Base-by-base conservation (phyloP, 2,888 invertebrate genomes). In the Trichogramma evanescens region DNA sequence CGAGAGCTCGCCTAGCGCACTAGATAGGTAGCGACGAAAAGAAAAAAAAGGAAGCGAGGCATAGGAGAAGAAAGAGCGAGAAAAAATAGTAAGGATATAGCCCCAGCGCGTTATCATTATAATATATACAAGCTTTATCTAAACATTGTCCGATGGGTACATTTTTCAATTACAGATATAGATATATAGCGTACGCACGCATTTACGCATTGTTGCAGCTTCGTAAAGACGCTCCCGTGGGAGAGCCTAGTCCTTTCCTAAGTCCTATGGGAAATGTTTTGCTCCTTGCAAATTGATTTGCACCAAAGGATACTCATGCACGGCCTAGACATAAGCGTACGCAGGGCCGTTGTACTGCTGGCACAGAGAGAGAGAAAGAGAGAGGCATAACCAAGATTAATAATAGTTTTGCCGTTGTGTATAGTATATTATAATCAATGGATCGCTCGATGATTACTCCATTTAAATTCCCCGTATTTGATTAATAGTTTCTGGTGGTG, bases 221-320 rank as follows among this genome's bases (percentile, higher is more conserved):
- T 71, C 73, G 74, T 70, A 71, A 69, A 68, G 66, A 58, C 64
- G 56, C 58, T 74, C 75, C 74, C 72, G 72, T 76, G 76, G 75
- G 75, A 77, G 65, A 70, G 70, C 61, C 54, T 54, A 26, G 26
- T 58, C 44, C 66, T 44, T 62, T 66, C 70, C 68, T 70, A 70
- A 76, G 72, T 75, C 77, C 75, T 74, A 72, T 76, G 77, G 77
- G 77, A 77, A 77, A 76, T 76, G 75, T 72, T 71, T 68, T 66
- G 69, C 70, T 67, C 74, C 72, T 75, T 73, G 75, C 73, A 76
- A 77, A 77, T 76, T 76, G 76, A 74, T 77, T 77, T 76, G 76
- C 75, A 75, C 63, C 26, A 71, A 59, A 61, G 59, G 56, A 56
- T 13, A 42, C 43, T 10, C 58, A 9, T 56, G 59, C 53, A 55